These are phyloP conservation scores for Leptopilina drosophilae DNA, from an alignment of 2,888 invertebrate species.

Conservation along the genomic window DNA sequence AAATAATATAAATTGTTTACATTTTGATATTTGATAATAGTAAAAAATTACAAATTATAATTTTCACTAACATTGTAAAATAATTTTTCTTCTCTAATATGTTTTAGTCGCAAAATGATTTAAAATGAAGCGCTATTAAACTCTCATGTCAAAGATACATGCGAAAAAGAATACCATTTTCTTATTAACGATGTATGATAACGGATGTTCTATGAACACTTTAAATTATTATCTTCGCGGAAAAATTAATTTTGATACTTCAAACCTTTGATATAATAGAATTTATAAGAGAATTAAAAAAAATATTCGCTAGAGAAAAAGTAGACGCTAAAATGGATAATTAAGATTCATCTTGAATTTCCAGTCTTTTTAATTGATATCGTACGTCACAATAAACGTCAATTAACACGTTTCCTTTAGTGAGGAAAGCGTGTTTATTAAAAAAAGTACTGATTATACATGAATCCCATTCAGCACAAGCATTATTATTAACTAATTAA, in stretches of 20 bases:
- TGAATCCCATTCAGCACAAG: not conserved
- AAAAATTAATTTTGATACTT: constrained; percentile 62
- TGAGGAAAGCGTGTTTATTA: not conserved
- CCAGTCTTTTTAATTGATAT: constrained; percentile 10
- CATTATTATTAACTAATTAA: not conserved
- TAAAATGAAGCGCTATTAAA: not conserved
- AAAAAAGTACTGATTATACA: not conserved
- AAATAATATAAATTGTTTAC: not conserved
- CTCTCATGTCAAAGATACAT: not conserved
- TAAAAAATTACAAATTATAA: too few relatives aligned
- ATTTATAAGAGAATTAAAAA: not conserved
- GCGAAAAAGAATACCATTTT: not conserved
- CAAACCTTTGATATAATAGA: constrained; percentile 17
- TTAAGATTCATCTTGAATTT: constrained; percentile 28
- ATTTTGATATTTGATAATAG: too few relatives aligned
- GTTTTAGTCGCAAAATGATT: too few relatives aligned
- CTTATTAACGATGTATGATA: not conserved
- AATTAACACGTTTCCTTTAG: constrained; percentile 8
- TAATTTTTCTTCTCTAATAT: too few relatives aligned
- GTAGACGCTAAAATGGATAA: not conserved
- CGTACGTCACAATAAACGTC: constrained; percentile 31
- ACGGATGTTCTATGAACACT: constrained; percentile 10
- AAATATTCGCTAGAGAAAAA: not conserved
- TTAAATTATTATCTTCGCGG: not conserved
- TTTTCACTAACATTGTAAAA: too few relatives aligned